These are phyloP conservation scores for Ctenodactylus gundi DNA, from an alignment of 2,113 vertebrate species.

Conservation along the genomic window DNA sequence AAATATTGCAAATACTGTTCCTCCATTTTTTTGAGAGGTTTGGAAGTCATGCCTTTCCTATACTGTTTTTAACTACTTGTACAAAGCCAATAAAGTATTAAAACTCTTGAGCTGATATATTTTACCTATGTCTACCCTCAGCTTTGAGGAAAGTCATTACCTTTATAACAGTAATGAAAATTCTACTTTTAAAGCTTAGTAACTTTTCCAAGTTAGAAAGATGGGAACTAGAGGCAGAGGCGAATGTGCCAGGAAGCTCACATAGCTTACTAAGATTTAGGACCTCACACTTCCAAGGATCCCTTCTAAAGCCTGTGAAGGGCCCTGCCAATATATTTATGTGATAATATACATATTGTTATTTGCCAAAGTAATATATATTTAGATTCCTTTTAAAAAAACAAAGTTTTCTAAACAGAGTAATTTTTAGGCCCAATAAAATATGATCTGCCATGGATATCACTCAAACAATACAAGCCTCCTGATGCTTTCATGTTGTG, in stretches of 20 bases:
- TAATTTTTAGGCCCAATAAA: neutral
- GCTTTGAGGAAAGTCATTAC: neutral
- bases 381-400: slow-evolving; percentile 10
- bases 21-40: neutral
- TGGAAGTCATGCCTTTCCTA: neutral
- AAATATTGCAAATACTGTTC: too few relatives aligned
- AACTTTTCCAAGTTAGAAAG: neutral
- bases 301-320: neutral
- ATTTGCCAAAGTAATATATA: neutral
- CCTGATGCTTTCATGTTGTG: neutral
- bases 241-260: neutral
- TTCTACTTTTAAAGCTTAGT: neutral
- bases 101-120: neutral
- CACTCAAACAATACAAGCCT: neutral
- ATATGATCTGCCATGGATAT: neutral
- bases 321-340: neutral
- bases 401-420: neutral
- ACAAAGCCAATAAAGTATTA: neutral
- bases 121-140: neutral
- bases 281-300: rapidly evolving
- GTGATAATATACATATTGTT: neutral
- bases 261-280: neutral
- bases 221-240: neutral
- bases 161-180: neutral
- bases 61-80: neutral